phyloP scores from a whole-genome alignment of 2,113 vertebrate species.

The Solenodon paradoxus region DNA sequence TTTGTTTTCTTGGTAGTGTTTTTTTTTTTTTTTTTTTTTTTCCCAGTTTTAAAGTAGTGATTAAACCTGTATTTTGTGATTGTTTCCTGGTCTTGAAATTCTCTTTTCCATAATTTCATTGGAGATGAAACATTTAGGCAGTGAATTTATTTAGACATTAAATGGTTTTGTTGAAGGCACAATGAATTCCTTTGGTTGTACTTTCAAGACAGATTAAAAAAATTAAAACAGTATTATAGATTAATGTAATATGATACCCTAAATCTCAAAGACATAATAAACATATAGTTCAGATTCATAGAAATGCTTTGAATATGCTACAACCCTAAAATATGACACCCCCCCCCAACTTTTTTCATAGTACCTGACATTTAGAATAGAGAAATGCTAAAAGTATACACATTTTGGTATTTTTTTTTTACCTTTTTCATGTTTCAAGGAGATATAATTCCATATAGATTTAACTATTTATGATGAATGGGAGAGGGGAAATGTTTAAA shows the following conservation, averaged over 20 bases:
- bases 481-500: not conserved
- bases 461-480: not conserved
- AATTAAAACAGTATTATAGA: conserved; percentile 55
- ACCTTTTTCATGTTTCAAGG: not conserved
- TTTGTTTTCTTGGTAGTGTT: conserved; percentile 67
- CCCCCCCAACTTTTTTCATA: no score
- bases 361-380: no score
- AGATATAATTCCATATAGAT: not conserved
- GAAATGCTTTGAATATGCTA: not conserved
- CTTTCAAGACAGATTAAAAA: conserved; percentile 34
- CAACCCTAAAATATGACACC: not conserved
- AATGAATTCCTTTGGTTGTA: conserved; percentile 51
- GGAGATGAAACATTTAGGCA: conserved; percentile 39
- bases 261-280: not conserved
- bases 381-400: not conserved
- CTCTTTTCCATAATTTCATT: not conserved
- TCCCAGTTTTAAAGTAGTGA: conserved; percentile 79
- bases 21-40: conserved; percentile 59
- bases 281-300: not conserved
- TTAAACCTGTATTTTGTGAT: conserved; percentile 82
- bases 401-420: not conserved
- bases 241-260: conserved; percentile 4
- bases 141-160: conserved; percentile 25
- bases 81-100: conserved; percentile 69
- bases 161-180: conserved; percentile 54